Conservation (phyloP, 2,113 vertebrate species). For the Diadophis punctatus region DNA sequence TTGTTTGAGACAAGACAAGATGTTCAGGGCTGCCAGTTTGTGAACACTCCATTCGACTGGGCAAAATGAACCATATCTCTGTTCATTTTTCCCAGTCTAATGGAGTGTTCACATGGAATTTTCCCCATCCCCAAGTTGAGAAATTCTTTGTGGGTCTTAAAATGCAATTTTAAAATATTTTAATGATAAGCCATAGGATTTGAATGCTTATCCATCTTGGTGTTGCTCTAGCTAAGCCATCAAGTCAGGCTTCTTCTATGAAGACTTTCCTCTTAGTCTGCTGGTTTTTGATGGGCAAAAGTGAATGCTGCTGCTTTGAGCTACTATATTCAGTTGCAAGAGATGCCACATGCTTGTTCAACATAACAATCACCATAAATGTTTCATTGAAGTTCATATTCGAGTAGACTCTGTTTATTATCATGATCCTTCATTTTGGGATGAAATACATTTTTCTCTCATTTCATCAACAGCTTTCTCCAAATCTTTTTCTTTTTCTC, state of each 20-base stretch:
- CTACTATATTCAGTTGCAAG: background rate
- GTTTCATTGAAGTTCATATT: background rate
- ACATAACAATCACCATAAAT: background rate
- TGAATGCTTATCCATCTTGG: background rate
- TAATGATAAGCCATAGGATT: background rate
- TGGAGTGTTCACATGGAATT: background rate
- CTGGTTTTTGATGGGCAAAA: background rate
- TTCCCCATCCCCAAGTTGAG: rapidly evolving
- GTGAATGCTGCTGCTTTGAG: background rate
- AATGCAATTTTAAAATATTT: background rate
- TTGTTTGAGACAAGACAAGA: constrained; percentile 5
- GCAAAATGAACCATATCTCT: background rate
- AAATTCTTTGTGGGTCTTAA: background rate
- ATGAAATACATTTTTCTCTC: background rate
- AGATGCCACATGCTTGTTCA: background rate
- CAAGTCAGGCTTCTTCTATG: background rate
- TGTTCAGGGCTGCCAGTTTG: background rate
- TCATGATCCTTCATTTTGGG: background rate
- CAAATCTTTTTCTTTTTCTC: background rate
- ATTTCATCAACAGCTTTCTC: background rate
- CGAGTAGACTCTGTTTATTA: background rate
- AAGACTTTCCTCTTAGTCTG: background rate
- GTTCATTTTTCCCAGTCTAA: no score
- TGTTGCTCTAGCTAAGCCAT: background rate
- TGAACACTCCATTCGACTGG: background rate